Percentiles rank a stretch among this genome's conserved stretches.
Conservation (phyloP, 2,797 vertebrate genomes). For the Coranthus polyacanthus region DNA sequence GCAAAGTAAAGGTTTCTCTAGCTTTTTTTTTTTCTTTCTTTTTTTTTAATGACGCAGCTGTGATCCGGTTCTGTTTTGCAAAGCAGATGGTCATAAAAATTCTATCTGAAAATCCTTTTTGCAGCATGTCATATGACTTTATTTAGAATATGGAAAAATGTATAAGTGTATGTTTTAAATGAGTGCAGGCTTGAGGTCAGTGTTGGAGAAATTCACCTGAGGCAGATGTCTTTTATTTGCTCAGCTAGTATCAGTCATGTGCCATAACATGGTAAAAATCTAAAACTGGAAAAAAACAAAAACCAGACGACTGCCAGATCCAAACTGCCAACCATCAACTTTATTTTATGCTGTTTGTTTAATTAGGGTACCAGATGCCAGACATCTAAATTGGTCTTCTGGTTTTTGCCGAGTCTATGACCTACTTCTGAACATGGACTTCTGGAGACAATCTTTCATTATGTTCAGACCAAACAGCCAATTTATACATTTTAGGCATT, state of each 20-base stretch:
- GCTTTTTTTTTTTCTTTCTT: too few species aligned
- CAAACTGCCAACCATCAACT: constrained; percentile 6
- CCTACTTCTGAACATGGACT: constrained; percentile 17
- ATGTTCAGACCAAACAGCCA: constrained; percentile 7
- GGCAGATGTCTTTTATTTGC: too few species aligned
- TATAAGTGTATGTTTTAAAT: too few species aligned
- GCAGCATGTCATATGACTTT: background rate
- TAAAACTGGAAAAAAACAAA: constrained; percentile 1
- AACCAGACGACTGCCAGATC: background rate
- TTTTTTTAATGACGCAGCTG: too few species aligned
- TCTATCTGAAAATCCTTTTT: background rate
- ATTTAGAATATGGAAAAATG: background rate
- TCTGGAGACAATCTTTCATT: constrained; percentile 6
- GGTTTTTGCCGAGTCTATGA: constrained; percentile 42
- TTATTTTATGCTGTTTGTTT: constrained; percentile 7
- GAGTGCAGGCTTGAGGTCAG: background rate
- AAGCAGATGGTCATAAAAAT: constrained; percentile 1
- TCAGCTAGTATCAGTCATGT: background rate
- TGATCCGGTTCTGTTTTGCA: constrained; percentile 3
- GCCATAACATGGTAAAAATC: constrained; percentile 10
- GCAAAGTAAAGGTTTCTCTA: background rate
- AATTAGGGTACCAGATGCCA: background rate
- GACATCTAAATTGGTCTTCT: constrained; percentile 29
- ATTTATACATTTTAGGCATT: constrained; percentile 1
- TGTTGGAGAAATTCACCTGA: too few species aligned